Evolutionary conservation across 2,113 vertebrate species (phyloP), one percentile per base, ranked within the genome.

Genomic region (Ranitomeya imitator): DNA sequence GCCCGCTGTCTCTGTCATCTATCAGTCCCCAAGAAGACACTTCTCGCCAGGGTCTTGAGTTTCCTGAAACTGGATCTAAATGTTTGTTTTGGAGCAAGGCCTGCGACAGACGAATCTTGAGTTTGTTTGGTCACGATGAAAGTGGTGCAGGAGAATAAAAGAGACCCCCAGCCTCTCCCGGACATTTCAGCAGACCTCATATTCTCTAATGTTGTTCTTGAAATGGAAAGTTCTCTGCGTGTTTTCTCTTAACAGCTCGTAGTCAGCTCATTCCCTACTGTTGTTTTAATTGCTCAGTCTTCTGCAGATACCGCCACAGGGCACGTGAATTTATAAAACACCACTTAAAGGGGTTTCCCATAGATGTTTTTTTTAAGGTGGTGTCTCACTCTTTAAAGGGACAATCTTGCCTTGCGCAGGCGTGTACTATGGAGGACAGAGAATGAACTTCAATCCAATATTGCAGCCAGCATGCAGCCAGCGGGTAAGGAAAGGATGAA

Each of bases 61-160:
- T 92, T 91, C 91, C 90, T 90, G 85, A 89, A 90, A 90, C 86
- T 77, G 88, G 91, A 93, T 81, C 74, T 80, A 77, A 16, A 26
- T 92, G 90, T 90, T 92, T 92, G 79, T 91, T 91, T 90, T 90
- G 89, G 89, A 77, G 59, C 89, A 79, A 0, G 0, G 65, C 84
- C 79, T 79, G 78, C 91, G 71, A 78, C 83, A 74, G 65, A 85
- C 89, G 15, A 55, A 54, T 54, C 21, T 45, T 15, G 19, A 71
- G 31, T 88, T 73, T 82, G 31, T 87, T 83, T 76, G 71, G 71
- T 60, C 26, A 57, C 13, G 26, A 55, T 57, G 79, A 88, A 74
- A 60, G 86, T 60, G 79, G 60, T 26, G 45, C n/a, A 23, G 45
- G 51, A 52, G 45, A 74, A 59, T 31, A 59, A 82, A 74, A 57